Evolutionary conservation across 2,888 invertebrate species (phyloP).

Genomic region (Microplitis deprimator): DNA sequence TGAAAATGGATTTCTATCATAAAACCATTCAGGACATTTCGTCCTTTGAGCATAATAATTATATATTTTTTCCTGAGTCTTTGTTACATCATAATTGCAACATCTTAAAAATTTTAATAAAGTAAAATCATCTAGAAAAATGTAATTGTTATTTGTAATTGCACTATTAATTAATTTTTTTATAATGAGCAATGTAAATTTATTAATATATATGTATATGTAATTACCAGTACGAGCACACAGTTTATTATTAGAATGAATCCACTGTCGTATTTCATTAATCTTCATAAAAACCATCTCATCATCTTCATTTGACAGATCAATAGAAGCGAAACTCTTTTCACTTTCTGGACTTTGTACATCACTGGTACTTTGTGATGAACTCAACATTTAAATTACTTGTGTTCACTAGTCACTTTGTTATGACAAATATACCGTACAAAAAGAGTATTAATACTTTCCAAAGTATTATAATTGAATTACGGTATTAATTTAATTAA

Average conservation of each 20-base stretch:
- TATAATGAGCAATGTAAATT: not conserved
- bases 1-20: conserved; percentile 74
- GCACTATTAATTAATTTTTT: too few species aligned
- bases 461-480: too few species aligned
- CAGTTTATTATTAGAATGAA: conserved; percentile 65
- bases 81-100: conserved; percentile 76
- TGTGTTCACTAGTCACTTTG: not conserved
- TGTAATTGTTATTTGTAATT: not conserved
- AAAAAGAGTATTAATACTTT: too few species aligned
- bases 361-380: not conserved
- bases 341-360: conserved; percentile 50
- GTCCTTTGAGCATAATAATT: conserved; percentile 75
- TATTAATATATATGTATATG: conserved; percentile 1
- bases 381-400: not conserved
- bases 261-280: conserved; percentile 68
- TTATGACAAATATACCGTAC: not conserved
- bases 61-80: conserved; percentile 74
- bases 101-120: conserved; percentile 76
- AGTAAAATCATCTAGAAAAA: conserved; percentile 70
- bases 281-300: conserved; percentile 63
- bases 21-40: conserved; percentile 76
- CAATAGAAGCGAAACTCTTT: conserved; percentile 58
- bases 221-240: conserved; percentile 65
- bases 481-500: too few species aligned
- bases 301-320: conserved; percentile 66